phyloP scores from a whole-genome alignment of 2,888 invertebrate genomes.

The Drosophila melanosoma region DNA sequence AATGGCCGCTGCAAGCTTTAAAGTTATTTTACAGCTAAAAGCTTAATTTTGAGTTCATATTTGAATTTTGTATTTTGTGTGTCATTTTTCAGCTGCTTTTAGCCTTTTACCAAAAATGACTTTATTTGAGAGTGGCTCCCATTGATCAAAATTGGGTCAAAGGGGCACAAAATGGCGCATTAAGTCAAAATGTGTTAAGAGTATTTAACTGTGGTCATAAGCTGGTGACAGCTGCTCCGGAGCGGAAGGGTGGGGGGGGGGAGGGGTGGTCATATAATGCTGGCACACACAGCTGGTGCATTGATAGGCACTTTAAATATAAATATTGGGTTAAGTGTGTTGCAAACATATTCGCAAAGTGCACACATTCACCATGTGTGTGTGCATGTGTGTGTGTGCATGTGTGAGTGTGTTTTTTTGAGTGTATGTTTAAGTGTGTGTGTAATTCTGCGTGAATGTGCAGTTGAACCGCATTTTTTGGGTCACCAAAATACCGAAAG shows the following conservation, averaged over 20 bases:
- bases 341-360: constrained; percentile 20
- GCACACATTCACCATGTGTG: neutral
- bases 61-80: neutral
- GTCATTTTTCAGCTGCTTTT: constrained; percentile 1
- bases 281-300: constrained; percentile 50
- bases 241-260: neutral
- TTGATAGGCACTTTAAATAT: constrained; percentile 47
- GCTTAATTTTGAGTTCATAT: neutral
- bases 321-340: constrained; percentile 69
- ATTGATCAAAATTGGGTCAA: constrained; percentile 23
- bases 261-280: constrained; percentile 23
- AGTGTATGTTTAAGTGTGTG: neutral
- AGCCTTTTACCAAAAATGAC: neutral
- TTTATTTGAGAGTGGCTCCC: constrained; percentile 1
- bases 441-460: constrained; percentile 38
- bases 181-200: constrained; percentile 42
- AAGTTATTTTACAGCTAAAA: neutral
- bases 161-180: constrained; percentile 33
- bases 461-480: constrained; percentile 34
- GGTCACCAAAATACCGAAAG: constrained; percentile 24
- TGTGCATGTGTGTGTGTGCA: constrained; percentile 6
- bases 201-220: constrained; percentile 41
- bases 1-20: neutral
- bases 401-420: constrained; percentile 4
- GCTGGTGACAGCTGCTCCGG: constrained; percentile 15